phyloP scores from a whole-genome alignment of 2,888 invertebrate species.

The Amphipyra berbera region DNA sequence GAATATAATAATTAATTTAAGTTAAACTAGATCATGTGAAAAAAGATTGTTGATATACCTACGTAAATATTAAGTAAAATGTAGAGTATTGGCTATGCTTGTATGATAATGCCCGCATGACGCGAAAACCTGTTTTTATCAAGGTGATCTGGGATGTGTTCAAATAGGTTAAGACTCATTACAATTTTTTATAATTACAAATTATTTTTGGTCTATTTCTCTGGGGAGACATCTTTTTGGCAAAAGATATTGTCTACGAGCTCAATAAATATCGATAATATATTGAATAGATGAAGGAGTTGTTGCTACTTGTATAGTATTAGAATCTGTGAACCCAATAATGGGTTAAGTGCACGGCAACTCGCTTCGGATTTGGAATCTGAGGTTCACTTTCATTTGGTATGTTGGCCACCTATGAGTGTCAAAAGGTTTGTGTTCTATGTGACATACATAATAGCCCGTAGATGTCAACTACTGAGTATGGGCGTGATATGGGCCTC shows the following conservation, averaged over 20 bases:
- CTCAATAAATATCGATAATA: too few species aligned
- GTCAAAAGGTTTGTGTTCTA: constrained; percentile 12
- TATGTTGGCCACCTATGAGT: constrained; percentile 19
- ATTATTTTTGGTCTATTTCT: neutral
- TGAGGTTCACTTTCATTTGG: constrained; percentile 14
- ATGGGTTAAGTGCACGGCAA: neutral
- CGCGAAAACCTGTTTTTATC: constrained; percentile 64
- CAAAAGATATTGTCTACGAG: neutral
- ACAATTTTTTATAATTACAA: constrained; percentile 10
- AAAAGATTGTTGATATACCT: constrained; percentile 5
- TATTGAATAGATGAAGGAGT: neutral
- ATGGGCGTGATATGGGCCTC: constrained; percentile 6
- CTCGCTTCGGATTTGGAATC: neutral
- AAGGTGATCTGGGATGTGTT: constrained; percentile 68
- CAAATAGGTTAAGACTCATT: constrained; percentile 53
- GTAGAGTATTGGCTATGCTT: constrained; percentile 38
- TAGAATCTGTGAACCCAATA: neutral
- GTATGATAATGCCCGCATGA: constrained; percentile 71
- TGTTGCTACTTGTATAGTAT: neutral
- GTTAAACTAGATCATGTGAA: constrained; percentile 16
- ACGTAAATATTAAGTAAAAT: constrained; percentile 42
- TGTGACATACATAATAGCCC: constrained; percentile 12
- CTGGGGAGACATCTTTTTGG: constrained; percentile 6
- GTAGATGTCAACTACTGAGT: constrained; percentile 14
- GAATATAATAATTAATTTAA: neutral